phyloP scores from a whole-genome alignment of 2,888 invertebrate genomes.

The Pristionchus maxplancki region DNA sequence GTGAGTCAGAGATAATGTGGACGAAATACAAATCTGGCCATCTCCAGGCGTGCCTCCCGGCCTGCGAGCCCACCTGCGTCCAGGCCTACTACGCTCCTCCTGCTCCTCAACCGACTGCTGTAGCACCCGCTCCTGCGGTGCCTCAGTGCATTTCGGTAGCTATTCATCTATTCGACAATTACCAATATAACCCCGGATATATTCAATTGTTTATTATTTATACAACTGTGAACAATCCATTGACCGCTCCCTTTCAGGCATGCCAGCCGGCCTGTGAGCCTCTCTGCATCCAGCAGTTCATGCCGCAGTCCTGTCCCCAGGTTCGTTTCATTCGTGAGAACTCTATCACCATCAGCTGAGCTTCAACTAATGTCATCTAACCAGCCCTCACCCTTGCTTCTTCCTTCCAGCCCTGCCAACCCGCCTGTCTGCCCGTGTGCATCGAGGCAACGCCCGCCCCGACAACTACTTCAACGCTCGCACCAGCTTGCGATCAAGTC shows the following conservation, averaged over 20 bases:
- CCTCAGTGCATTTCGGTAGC: constrained; percentile 39
- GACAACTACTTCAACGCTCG: not conserved
- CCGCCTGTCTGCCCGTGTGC: constrained; percentile 21
- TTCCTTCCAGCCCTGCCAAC: constrained; percentile 22
- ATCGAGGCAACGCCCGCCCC: not conserved
- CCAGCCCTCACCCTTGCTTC: not conserved
- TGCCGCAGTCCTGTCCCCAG: constrained; percentile 18
- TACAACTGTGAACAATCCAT: too few species aligned
- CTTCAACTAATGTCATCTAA: not conserved
- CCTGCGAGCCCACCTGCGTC: constrained; percentile 24
- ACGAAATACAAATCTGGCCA: not conserved
- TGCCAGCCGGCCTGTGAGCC: constrained; percentile 19
- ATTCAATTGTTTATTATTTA: too few species aligned
- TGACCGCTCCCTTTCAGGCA: too few species aligned
- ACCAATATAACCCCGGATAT: too few species aligned
- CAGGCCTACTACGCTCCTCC: not conserved
- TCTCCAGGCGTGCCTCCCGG: constrained; percentile 13
- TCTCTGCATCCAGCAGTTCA: constrained; percentile 20
- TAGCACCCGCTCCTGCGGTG: not conserved
- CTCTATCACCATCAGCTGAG: not conserved
- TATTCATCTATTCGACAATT: not conserved
- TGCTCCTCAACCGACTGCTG: not conserved
- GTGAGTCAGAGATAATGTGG: not conserved
- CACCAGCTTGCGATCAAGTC: constrained; percentile 18
- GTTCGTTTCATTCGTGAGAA: not conserved